Evolutionary conservation across 1,140 invertebrate species (phyloP).

Genomic region (Maniola jurtina): DNA sequence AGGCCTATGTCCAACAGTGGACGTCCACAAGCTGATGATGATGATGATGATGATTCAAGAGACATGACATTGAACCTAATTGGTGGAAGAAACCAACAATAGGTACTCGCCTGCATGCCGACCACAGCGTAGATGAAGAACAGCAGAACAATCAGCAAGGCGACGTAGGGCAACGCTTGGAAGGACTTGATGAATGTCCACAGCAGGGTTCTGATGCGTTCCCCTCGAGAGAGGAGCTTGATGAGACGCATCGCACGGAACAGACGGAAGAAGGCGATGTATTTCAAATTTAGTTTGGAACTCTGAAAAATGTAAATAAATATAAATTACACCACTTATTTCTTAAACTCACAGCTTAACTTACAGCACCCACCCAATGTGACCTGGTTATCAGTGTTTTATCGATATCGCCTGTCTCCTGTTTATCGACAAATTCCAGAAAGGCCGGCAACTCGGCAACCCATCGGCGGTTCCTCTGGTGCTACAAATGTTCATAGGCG

Average conservation of each 20-base stretch:
- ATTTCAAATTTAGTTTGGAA: conserved; percentile 87
- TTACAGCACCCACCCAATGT: too few species aligned
- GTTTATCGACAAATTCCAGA: too few species aligned
- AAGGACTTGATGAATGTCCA: conserved; percentile 99
- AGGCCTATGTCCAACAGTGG: too few species aligned
- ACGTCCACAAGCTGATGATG: too few species aligned
- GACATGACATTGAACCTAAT: not conserved
- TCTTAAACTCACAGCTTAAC: too few species aligned
- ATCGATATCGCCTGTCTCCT: too few species aligned
- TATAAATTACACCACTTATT: not conserved
- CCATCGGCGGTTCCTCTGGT: too few species aligned
- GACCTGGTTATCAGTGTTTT: too few species aligned
- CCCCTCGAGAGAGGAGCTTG: conserved; percentile 97
- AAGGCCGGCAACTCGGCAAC: too few species aligned
- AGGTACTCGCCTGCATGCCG: conserved; percentile 94
- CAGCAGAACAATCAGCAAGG: conserved; percentile 97
- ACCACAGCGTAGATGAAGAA: conserved; percentile 99
- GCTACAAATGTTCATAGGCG: too few species aligned
- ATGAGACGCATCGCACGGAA: conserved; percentile 99
- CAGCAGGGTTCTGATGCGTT: conserved; percentile 97
- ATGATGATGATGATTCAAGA: too few species aligned
- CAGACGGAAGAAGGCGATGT: conserved; percentile 98
- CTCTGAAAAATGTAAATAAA: conserved; percentile 83
- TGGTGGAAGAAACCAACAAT: conserved; percentile 1
- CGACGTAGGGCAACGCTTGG: conserved; percentile 99